Percentiles rank a stretch among this genome's conserved stretches.
Conservation (phyloP, 2,888 invertebrate genomes). For the Carabus problematicus region DNA sequence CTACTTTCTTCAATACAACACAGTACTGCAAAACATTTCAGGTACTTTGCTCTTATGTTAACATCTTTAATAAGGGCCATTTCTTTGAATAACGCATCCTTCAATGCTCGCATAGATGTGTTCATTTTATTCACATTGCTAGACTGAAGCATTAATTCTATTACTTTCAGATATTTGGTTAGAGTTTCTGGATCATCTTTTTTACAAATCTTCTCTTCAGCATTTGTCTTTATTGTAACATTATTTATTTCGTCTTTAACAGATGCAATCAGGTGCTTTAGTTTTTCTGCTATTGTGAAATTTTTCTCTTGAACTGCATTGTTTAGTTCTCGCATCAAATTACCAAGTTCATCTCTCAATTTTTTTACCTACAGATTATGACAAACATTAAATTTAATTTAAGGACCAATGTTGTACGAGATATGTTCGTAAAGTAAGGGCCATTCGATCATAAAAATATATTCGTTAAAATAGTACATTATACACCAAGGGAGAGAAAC, state of each 20-base stretch:
- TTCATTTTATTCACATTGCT: slow-evolving; percentile 5
- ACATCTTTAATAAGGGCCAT: slow-evolving; percentile 14
- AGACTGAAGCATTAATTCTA: slow-evolving; percentile 15
- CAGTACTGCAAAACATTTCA: slow-evolving; percentile 24
- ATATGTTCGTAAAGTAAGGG: too few relatives aligned
- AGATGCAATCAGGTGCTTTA: slow-evolving; percentile 10
- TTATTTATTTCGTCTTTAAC: slow-evolving; percentile 15
- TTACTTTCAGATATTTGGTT: slow-evolving; percentile 23
- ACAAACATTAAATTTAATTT: neutral
- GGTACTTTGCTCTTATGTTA: slow-evolving; percentile 17
- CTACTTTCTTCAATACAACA: slow-evolving; percentile 18
- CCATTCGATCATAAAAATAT: too few relatives aligned
- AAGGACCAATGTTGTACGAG: neutral
- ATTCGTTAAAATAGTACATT: too few relatives aligned
- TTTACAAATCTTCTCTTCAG: slow-evolving; percentile 7
- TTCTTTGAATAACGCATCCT: slow-evolving; percentile 26
- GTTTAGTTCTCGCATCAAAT: slow-evolving; percentile 8
- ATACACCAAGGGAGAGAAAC: too few relatives aligned
- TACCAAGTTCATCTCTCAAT: neutral
- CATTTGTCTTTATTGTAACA: neutral
- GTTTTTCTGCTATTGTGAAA: slow-evolving; percentile 14
- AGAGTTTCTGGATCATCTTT: slow-evolving; percentile 23
- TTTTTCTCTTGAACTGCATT: slow-evolving; percentile 17
- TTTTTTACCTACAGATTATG: neutral
- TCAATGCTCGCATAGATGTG: slow-evolving; percentile 16